Evolutionary conservation across 2,797 vertebrate genomes (phyloP).

Genomic region (Pygocentrus nattereri): DNA sequence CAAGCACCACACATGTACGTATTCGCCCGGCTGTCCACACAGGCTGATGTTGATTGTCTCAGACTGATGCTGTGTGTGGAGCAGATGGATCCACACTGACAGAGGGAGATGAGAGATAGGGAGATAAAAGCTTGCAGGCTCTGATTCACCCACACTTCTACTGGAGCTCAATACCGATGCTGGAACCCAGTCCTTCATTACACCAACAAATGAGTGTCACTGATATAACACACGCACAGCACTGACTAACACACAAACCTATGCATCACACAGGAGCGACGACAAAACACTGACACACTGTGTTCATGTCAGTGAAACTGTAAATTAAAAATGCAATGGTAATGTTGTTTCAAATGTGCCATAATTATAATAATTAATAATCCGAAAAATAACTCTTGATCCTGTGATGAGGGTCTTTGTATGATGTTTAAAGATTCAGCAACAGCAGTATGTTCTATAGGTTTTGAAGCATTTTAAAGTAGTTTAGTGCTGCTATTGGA

Average conservation of each 20-base stretch:
- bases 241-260: neutral
- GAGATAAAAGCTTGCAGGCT: constrained; percentile 20
- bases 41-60: neutral
- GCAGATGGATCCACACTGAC: constrained; percentile 9
- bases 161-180: constrained; percentile 17
- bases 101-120: neutral
- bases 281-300: constrained; percentile 7
- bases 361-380: no score
- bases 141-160: constrained; percentile 2
- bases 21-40: constrained; percentile 1
- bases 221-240: constrained; percentile 18
- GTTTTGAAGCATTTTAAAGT: no score
- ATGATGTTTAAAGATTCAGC: no score
- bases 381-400: no score
- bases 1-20: neutral
- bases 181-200: constrained; percentile 18
- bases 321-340: no score
- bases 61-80: neutral
- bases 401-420: no score
- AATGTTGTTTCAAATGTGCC: no score
- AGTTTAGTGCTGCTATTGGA: no score
- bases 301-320: no score
- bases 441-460: no score
- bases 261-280: neutral
- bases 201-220: constrained; percentile 21